Evolutionary conservation across 2,888 invertebrate genomes (phyloP).

Genomic region (Agapostemon virescens): DNA sequence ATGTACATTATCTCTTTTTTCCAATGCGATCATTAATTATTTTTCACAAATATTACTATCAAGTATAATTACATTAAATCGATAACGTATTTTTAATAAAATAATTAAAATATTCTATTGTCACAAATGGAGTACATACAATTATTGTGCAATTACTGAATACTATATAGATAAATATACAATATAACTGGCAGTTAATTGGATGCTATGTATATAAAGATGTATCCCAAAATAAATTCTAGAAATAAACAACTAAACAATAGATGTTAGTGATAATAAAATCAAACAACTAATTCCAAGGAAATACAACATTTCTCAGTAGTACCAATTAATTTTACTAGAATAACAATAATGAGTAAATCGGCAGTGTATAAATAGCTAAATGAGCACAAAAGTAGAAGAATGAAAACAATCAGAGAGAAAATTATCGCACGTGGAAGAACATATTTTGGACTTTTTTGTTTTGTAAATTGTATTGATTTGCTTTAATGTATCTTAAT

Average conservation of each 20-base stretch:
- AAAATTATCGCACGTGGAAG: slow-evolving; percentile 52
- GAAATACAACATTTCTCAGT: slow-evolving; percentile 58
- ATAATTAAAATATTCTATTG: slow-evolving; percentile 33
- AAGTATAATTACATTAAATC: slow-evolving; percentile 25
- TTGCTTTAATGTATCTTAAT: slow-evolving; percentile 23
- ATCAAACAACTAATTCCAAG: slow-evolving; percentile 49
- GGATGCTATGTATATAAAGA: slow-evolving; percentile 20
- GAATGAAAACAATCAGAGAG: slow-evolving; percentile 59
- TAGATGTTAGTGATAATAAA: slow-evolving; percentile 22
- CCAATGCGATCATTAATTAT: neutral
- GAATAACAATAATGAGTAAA: slow-evolving; percentile 68
- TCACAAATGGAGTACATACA: slow-evolving; percentile 34
- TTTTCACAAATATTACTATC: slow-evolving; percentile 21
- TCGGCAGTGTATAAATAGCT: slow-evolving; percentile 75
- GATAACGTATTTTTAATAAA: slow-evolving; percentile 23
- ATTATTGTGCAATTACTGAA: slow-evolving; percentile 32
- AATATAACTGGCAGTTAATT: slow-evolving; percentile 51
- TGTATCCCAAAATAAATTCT: slow-evolving; percentile 27
- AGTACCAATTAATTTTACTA: slow-evolving; percentile 57
- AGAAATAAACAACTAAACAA: slow-evolving; percentile 12
- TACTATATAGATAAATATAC: slow-evolving; percentile 38
- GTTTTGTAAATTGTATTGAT: neutral
- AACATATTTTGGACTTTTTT: slow-evolving; percentile 36
- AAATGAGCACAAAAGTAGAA: slow-evolving; percentile 58
- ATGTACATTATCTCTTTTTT: neutral